Conservation (phyloP, 2,113 vertebrate genomes). For the Gymnarchus niloticus region DNA sequence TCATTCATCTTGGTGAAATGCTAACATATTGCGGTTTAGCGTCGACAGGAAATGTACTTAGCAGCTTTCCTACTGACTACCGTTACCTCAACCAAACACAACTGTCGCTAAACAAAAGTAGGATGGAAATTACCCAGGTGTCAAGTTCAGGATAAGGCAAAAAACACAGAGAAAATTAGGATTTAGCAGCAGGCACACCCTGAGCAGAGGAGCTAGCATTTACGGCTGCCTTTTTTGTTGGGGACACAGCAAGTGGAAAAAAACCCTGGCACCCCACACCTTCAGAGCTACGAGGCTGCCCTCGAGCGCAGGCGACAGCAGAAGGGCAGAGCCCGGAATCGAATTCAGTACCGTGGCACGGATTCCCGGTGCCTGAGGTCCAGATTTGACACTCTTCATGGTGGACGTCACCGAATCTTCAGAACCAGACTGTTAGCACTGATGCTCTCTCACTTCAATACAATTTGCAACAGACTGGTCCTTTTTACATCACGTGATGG, state of each 20-base stretch:
- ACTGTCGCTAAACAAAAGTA: background rate
- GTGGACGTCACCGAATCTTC: slow-evolving; percentile 42
- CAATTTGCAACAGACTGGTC: background rate
- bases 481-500: background rate
- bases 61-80: background rate
- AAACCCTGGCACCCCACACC: slow-evolving; percentile 44
- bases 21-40: background rate
- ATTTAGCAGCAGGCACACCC: background rate
- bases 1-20: background rate
- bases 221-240: background rate
- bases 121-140: background rate
- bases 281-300: slow-evolving; percentile 55
- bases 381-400: slow-evolving; percentile 45
- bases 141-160: background rate
- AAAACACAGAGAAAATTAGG: background rate
- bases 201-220: background rate
- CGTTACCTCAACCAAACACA: background rate
- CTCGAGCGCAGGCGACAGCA: slow-evolving; percentile 65
- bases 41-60: background rate
- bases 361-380: slow-evolving; percentile 59
- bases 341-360: slow-evolving; percentile 62
- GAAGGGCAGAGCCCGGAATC: slow-evolving; percentile 51
- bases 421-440: background rate
- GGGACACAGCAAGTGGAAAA: no score
- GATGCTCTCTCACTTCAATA: background rate